Evolutionary conservation across 2,888 invertebrate genomes (phyloP).

Genomic region (Meteorus cinctellus): DNA sequence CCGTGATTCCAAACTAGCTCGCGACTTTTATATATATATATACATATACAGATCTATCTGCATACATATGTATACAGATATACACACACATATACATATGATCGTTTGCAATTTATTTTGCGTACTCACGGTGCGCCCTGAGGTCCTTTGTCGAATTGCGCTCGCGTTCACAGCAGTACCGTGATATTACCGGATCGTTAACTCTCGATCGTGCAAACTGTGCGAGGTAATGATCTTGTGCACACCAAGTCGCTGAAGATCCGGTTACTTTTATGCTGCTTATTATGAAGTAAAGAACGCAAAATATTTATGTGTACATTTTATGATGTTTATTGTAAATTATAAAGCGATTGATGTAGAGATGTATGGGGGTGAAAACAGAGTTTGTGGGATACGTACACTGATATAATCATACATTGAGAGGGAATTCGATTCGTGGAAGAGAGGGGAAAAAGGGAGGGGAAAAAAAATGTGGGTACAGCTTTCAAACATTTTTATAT

Average conservation of each 20-base stretch:
- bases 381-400: too few relatives aligned
- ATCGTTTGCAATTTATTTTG: constrained; percentile 42
- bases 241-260: constrained; percentile 52
- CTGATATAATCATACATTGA: too few relatives aligned
- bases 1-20: constrained; percentile 36
- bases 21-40: not conserved
- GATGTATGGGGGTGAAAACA: too few relatives aligned
- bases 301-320: not conserved
- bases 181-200: constrained; percentile 55
- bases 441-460: too few relatives aligned
- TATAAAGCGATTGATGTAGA: not conserved
- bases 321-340: constrained; percentile 1
- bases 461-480: too few relatives aligned
- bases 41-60: not conserved
- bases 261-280: constrained; percentile 52
- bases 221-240: constrained; percentile 33
- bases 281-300: not conserved
- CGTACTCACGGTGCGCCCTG: constrained; percentile 2
- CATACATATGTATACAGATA: too few relatives aligned
- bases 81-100: constrained; percentile 4
- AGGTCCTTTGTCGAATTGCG: constrained; percentile 42
- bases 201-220: constrained; percentile 58
- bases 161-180: constrained; percentile 43
- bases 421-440: too few relatives aligned
- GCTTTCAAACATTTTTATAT: too few relatives aligned